Evolutionary conservation across 2,113 vertebrate species (phyloP).

Genomic region (Nipponia nippon): DNA sequence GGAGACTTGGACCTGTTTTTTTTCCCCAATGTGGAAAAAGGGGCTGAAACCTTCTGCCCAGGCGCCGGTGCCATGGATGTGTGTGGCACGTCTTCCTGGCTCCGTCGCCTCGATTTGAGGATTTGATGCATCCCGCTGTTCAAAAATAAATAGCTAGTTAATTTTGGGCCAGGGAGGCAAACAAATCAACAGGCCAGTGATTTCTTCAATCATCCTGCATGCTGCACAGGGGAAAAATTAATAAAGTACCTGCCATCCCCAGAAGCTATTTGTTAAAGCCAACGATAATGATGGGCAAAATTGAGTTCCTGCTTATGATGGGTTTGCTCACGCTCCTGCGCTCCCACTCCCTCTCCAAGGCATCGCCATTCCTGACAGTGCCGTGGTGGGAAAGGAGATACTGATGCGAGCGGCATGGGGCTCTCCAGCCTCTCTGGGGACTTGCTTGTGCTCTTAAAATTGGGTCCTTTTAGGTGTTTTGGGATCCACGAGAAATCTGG

Average conservation of each 20-base stretch:
- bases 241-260: background rate
- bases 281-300: background rate
- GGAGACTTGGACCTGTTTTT: background rate
- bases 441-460: background rate
- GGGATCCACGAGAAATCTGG: background rate
- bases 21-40: background rate
- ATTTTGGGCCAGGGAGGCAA: conserved; percentile 12
- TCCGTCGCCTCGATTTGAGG: accelerated
- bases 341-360: background rate
- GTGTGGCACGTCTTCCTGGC: background rate
- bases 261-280: conserved; percentile 15
- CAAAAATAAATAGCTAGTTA: background rate
- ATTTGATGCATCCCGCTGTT: background rate
- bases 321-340: background rate
- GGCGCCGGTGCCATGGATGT: background rate
- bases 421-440: background rate
- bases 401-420: accelerated
- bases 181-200: background rate
- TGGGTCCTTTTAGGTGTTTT: background rate
- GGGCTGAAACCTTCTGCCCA: background rate
- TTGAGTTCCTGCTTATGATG: background rate
- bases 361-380: accelerated
- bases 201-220: conserved; percentile 9
- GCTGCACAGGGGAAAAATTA: background rate
- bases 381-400: accelerated